Percentiles rank a stretch among this genome's conserved stretches.
phyloP scores from a whole-genome alignment of 2,113 vertebrate species.

The Hydropotes inermis region DNA sequence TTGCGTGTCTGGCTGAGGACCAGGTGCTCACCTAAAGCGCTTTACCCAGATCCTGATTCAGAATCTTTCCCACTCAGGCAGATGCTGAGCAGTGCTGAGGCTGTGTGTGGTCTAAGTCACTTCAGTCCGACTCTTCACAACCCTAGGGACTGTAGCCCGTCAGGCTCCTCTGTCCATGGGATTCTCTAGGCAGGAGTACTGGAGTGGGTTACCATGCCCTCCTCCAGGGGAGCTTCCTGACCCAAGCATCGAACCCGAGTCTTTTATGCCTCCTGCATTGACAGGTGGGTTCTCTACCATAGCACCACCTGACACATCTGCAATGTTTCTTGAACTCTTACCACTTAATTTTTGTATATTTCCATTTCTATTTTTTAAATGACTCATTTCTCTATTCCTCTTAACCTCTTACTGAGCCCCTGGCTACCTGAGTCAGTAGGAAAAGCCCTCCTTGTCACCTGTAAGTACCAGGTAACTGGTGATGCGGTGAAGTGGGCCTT shows the following conservation, averaged over 20 bases:
- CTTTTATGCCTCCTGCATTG: neutral
- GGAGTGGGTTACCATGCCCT: neutral
- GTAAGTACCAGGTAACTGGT: neutral
- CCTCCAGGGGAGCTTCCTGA: neutral
- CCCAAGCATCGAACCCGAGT: neutral
- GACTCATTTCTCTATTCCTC: neutral
- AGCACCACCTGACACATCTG: neutral
- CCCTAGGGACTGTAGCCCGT: neutral
- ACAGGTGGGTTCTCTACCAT: neutral
- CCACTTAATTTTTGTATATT: neutral
- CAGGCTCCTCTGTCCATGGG: neutral
- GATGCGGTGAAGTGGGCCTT: neutral
- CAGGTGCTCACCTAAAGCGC: neutral
- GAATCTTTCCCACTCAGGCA: neutral
- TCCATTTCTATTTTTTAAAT: neutral
- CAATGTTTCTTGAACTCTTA: neutral
- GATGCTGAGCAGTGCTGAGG: neutral
- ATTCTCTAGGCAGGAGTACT: neutral
- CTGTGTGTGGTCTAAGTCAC: neutral
- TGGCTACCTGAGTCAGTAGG: neutral
- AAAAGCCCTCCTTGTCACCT: neutral
- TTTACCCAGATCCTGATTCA: neutral
- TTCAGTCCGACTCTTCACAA: neutral
- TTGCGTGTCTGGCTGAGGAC: neutral
- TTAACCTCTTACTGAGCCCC: neutral